phyloP scores from a whole-genome alignment of 2,888 invertebrate genomes.

The Myopa testacea region DNA sequence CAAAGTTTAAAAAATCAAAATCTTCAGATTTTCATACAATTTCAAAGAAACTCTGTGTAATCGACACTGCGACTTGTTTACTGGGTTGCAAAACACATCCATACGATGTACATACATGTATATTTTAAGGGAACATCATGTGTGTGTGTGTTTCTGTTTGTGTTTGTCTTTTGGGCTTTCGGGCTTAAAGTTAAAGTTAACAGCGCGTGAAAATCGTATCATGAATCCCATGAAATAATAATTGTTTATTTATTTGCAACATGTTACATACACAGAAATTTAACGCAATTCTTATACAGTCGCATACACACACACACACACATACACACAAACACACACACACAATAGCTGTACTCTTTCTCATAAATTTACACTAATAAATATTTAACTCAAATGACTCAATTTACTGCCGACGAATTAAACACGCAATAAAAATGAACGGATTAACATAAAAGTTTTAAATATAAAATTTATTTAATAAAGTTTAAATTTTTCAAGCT shows the following conservation, averaged over 20 bases:
- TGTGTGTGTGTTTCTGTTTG: conserved; percentile 11
- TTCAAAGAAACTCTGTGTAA: too few species aligned
- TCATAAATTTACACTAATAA: neutral
- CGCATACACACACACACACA: conserved; percentile 9
- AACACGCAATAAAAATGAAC: neutral
- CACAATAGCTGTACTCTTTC: neutral
- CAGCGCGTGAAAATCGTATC: conserved; percentile 22
- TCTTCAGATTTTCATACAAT: too few species aligned
- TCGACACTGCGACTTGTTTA: neutral
- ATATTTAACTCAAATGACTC: neutral
- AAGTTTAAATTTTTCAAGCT: too few species aligned
- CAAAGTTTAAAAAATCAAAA: too few species aligned
- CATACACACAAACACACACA: neutral
- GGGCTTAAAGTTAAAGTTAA: conserved; percentile 22
- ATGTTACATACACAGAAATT: neutral
- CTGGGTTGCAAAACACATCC: neutral
- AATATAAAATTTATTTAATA: neutral
- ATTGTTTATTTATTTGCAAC: conserved; percentile 13
- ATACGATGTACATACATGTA: neutral
- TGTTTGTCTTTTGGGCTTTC: neutral
- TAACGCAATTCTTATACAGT: neutral
- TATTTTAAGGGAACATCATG: neutral
- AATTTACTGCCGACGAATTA: neutral
- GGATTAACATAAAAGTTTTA: neutral
- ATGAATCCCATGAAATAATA: conserved; percentile 18